Conservation (phyloP, 1,140 invertebrate species). For the Galleria mellonella region DNA sequence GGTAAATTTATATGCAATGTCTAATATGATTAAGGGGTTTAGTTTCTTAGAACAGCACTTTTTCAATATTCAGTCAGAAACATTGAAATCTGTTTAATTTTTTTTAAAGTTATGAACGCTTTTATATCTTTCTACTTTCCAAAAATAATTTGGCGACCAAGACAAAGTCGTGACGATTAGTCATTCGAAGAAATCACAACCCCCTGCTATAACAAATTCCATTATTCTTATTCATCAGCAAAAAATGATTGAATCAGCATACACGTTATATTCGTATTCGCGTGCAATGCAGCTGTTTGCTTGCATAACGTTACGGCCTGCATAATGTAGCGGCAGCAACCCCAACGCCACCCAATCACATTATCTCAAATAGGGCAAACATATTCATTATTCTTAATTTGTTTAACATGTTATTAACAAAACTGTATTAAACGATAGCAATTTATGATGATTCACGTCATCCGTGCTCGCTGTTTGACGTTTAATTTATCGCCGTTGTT, state of each 20-base stretch:
- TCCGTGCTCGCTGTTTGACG: constrained; percentile 18
- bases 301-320: constrained; percentile 20
- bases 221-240: constrained; percentile 2
- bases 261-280: constrained; percentile 3
- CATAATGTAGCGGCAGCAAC: constrained; percentile 16
- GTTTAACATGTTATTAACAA: constrained; percentile 24
- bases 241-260: constrained; percentile 2
- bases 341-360: constrained; percentile 10
- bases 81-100: too few relatives aligned
- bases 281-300: constrained; percentile 13
- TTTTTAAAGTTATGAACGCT: too few relatives aligned
- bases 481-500: constrained; percentile 27
- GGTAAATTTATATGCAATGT: too few relatives aligned
- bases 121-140: too few relatives aligned
- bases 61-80: too few relatives aligned
- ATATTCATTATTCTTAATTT: constrained; percentile 35
- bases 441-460: constrained; percentile 23
- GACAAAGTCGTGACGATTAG: too few relatives aligned
- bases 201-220: too few relatives aligned
- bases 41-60: too few relatives aligned
- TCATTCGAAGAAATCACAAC: too few relatives aligned
- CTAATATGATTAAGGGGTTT: too few relatives aligned
- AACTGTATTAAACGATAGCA: constrained; percentile 20
- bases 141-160: too few relatives aligned
- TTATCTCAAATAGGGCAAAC: constrained; percentile 18